Evolutionary conservation across 2,888 invertebrate species (phyloP).

Genomic region (Drosophila fungiperda): DNA sequence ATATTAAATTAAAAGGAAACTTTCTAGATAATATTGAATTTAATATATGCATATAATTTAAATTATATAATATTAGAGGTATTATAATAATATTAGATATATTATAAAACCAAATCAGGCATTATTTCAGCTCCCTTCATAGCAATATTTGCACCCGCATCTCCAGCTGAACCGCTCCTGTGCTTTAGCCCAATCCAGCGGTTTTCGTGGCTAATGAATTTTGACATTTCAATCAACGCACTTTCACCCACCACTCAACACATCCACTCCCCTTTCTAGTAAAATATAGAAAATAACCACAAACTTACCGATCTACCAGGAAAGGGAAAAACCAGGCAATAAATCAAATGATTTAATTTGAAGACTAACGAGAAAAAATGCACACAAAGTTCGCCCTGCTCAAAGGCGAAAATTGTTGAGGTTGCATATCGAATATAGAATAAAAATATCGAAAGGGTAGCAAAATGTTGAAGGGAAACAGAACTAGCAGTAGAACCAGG

Average conservation of each 20-base stretch:
- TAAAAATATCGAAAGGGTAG: slow-evolving; percentile 47
- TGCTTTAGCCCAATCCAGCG: slow-evolving; percentile 26
- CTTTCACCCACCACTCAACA: slow-evolving; percentile 30
- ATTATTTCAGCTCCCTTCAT: neutral
- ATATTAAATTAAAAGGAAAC: no score
- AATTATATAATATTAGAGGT: no score
- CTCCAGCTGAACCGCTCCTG: slow-evolving; percentile 50
- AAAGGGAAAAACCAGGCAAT: slow-evolving; percentile 59
- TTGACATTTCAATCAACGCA: slow-evolving; percentile 79
- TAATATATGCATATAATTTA: neutral
- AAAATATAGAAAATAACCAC: slow-evolving; percentile 5
- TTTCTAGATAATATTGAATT: neutral
- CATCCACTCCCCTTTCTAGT: neutral
- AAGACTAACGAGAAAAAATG: slow-evolving; percentile 54
- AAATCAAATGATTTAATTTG: slow-evolving; percentile 80
- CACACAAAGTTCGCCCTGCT: slow-evolving; percentile 31
- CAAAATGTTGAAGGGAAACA: neutral
- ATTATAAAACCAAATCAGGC: neutral
- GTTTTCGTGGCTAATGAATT: slow-evolving; percentile 72
- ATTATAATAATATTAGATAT: no score
- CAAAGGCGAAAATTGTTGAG: slow-evolving; percentile 73
- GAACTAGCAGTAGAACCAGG: slow-evolving; percentile 11
- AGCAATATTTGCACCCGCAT: slow-evolving; percentile 32
- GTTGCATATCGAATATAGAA: slow-evolving; percentile 38
- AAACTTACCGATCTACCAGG: slow-evolving; percentile 18